Percentiles rank a stretch among this genome's conserved stretches.
These are phyloP conservation scores for Ammospiza caudacuta DNA, from an alignment of 2,113 vertebrate species.

Conservation along the genomic window DNA sequence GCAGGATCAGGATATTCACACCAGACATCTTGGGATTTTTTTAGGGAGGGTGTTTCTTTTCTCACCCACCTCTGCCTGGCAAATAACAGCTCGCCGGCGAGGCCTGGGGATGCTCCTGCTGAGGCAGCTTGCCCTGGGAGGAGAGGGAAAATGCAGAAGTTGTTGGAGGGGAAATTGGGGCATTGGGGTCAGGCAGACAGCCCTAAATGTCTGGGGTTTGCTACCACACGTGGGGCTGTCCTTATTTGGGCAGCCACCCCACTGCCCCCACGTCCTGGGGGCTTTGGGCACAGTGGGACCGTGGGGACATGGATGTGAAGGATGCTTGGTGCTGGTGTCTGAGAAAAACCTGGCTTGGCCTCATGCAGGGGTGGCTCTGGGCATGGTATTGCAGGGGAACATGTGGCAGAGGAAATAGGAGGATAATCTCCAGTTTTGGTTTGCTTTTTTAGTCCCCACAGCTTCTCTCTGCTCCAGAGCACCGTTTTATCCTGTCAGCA, in stretches of 20 bases:
- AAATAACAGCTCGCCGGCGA: conserved; percentile 53
- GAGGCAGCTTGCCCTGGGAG: conserved; percentile 6
- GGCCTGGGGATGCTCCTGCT: conserved; percentile 28
- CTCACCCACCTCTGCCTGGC: conserved; percentile 67
- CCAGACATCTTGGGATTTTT: conserved; percentile 68
- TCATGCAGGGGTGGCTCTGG: background rate
- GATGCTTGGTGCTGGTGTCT: background rate
- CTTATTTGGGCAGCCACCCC: background rate
- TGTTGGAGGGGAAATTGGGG: background rate
- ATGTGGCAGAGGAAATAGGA: background rate
- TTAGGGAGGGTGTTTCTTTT: background rate
- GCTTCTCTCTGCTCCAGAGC: background rate
- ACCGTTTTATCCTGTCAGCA: background rate
- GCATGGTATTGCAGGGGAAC: background rate
- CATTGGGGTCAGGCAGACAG: background rate
- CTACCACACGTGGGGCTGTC: rapidly evolving
- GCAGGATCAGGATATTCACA: conserved; percentile 62
- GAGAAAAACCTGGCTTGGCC: background rate
- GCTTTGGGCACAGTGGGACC: rapidly evolving
- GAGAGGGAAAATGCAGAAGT: conserved; percentile 2
- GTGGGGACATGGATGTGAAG: background rate
- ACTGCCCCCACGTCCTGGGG: rapidly evolving
- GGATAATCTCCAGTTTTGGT: background rate
- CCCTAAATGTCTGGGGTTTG: background rate
- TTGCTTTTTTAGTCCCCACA: background rate